Conservation (phyloP, 2,797 vertebrate genomes). For the Bucorvus abyssinicus region DNA sequence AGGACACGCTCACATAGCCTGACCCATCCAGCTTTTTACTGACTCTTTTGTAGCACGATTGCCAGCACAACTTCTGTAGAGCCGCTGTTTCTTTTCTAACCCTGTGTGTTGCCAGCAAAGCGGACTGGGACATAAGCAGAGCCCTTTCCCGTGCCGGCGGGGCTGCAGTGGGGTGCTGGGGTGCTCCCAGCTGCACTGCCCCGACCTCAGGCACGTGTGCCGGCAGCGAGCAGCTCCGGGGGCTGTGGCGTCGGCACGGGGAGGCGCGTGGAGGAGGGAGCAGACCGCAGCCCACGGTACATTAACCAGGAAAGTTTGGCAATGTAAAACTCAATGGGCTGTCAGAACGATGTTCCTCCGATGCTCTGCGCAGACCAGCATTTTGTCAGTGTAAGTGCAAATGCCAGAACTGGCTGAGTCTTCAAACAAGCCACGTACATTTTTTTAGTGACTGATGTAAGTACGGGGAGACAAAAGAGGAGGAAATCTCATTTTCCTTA, state of each 20-base stretch:
- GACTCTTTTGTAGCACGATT: too few species aligned
- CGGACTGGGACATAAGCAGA: accelerated
- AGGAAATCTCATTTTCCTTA: not conserved
- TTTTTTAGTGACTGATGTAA: not conserved
- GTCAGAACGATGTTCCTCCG: constrained; percentile 50
- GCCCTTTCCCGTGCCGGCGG: accelerated
- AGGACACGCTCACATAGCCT: accelerated
- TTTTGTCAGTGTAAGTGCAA: constrained; percentile 42
- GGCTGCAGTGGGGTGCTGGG: not conserved
- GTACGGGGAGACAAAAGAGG: not conserved
- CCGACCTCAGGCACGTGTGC: not conserved
- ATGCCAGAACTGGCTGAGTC: constrained; percentile 18
- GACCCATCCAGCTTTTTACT: not conserved
- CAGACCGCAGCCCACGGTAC: not conserved
- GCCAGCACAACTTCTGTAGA: not conserved
- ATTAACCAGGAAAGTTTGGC: constrained; percentile 22
- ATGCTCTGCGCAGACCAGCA: not conserved
- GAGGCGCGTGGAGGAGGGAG: not conserved
- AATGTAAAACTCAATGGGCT: constrained; percentile 21
- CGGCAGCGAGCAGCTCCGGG: accelerated
- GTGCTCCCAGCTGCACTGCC: not conserved
- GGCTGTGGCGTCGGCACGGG: not conserved
- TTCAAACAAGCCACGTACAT: not conserved
- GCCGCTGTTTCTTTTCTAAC: too few species aligned
- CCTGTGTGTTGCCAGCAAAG: accelerated